A percentile compares a stretch with the other conserved stretches of the same genome.
phyloP scores from a whole-genome alignment of 2,797 vertebrate genomes.

The Silurus lanzhouensis region DNA sequence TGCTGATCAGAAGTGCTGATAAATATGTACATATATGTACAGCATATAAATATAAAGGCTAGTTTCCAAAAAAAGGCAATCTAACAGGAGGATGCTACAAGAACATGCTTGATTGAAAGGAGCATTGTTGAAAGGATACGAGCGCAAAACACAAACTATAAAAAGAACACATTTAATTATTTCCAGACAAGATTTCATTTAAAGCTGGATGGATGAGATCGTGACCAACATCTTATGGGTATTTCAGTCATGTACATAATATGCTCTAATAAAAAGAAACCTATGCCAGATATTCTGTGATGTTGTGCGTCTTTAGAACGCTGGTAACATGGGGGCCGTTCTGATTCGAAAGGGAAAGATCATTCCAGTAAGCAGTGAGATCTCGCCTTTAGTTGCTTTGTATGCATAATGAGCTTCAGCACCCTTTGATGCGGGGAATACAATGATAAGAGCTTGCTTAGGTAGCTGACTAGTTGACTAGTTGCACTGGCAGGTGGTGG shows the following conservation, averaged over 20 bases:
- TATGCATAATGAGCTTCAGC: slow-evolving; percentile 1
- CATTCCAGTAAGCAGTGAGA: background rate
- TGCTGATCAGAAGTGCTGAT: no score
- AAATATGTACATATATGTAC: no score
- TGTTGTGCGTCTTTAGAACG: background rate
- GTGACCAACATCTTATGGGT: background rate
- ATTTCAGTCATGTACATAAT: background rate
- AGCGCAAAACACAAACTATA: background rate
- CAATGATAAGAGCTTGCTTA: slow-evolving; percentile 4
- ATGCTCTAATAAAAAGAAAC: background rate
- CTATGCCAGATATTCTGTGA: background rate
- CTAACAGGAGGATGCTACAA: background rate
- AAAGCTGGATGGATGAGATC: background rate
- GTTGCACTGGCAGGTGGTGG: slow-evolving; percentile 8
- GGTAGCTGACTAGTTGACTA: background rate
- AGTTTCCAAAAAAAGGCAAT: background rate
- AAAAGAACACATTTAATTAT: background rate
- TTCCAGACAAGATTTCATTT: background rate
- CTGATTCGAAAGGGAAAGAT: background rate
- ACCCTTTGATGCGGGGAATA: background rate
- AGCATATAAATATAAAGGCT: no score
- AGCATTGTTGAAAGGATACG: background rate
- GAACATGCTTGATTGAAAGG: background rate
- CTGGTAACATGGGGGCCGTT: background rate
- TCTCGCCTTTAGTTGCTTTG: background rate